phyloP scores from a whole-genome alignment of 2,888 invertebrate species.

The Monochamus alternatus region DNA sequence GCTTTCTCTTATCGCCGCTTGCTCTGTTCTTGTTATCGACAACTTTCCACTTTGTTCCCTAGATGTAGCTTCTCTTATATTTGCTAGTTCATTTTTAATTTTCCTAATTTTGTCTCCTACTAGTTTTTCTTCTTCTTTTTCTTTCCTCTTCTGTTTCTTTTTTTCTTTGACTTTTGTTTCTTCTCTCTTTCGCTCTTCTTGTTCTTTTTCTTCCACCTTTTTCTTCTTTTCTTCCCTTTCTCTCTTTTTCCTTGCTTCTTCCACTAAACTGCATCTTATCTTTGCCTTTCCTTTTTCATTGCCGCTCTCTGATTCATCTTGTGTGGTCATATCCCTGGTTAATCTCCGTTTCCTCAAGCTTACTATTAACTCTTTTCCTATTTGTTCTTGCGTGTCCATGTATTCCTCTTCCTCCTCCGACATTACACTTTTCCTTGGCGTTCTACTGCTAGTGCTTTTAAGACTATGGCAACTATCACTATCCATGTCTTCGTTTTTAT shows the following conservation, averaged over 20 bases:
- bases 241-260: not conserved
- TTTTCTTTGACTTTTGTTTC: not conserved
- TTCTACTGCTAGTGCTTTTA: no score
- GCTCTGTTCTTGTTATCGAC: not conserved
- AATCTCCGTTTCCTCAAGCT: no score
- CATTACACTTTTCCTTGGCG: no score
- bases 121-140: not conserved
- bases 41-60: not conserved
- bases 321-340: no score
- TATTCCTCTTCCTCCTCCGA: no score
- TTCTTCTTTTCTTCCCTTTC: not conserved
- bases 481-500: no score
- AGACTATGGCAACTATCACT: no score
- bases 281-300: not conserved
- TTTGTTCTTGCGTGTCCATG: no score
- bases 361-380: no score
- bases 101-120: not conserved
- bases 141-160: not conserved
- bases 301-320: no score
- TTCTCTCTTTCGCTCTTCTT: not conserved
- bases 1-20: not conserved
- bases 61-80: not conserved
- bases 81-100: no score
- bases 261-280: not conserved
- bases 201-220: not conserved